These are phyloP conservation scores for Azorinus chamasolen DNA, from an alignment of 2,888 invertebrate species.

Conservation along the genomic window DNA sequence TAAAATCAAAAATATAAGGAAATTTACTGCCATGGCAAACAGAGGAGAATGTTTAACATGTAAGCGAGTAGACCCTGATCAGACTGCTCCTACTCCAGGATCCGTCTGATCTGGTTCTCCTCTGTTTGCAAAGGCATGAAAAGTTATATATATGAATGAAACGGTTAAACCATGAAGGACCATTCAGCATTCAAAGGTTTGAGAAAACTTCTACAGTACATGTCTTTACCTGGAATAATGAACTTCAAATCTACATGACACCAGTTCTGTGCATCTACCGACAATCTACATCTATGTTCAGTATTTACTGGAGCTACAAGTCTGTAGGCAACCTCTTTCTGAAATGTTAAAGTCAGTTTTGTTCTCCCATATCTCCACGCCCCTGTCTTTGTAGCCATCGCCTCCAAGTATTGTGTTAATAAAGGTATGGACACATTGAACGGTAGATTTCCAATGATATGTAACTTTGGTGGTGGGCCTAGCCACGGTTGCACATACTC, in stretches of 20 bases:
- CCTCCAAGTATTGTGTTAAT: constrained; percentile 94
- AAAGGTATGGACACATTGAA: constrained; percentile 98
- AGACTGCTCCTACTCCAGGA: no score
- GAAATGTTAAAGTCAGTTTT: constrained; percentile 97
- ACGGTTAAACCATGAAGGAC: no score
- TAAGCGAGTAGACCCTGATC: no score
- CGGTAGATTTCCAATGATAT: constrained; percentile 94
- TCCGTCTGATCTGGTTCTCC: no score
- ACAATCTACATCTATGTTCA: constrained; percentile 93
- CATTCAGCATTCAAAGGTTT: no score
- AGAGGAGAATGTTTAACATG: no score
- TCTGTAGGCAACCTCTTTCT: constrained; percentile 98
- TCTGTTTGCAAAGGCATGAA: no score
- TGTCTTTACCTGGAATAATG: constrained; percentile 93
- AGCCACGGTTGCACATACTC: constrained; percentile 83
- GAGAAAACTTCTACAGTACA: no score
- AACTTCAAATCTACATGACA: constrained; percentile 94
- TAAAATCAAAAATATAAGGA: no score
- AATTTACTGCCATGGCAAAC: no score
- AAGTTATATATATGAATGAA: no score
- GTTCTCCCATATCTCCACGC: constrained; percentile 90
- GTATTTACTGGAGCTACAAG: constrained; percentile 92
- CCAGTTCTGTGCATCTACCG: constrained; percentile 98
- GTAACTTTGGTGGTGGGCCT: constrained; percentile 84
- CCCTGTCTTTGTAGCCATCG: constrained; percentile 91